Evolutionary conservation across 2,113 vertebrate genomes (phyloP).

Genomic region (Muscicapa adusta): DNA sequence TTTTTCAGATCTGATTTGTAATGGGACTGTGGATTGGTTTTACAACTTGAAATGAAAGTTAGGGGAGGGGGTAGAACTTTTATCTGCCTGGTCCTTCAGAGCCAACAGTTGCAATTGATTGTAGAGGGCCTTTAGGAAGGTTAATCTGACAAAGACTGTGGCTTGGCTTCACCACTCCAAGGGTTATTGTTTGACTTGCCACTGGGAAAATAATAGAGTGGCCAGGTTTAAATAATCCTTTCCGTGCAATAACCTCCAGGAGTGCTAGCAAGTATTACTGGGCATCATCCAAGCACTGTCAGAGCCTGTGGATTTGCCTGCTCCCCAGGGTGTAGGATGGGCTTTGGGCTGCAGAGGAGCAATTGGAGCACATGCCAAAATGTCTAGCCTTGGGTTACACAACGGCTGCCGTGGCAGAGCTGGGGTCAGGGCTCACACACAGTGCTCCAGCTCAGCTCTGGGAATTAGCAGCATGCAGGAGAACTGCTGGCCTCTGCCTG

Average conservation of each 20-base stretch:
- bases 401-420: not conserved
- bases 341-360: not conserved
- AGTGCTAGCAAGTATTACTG: not conserved
- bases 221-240: conserved; percentile 28
- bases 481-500: not conserved
- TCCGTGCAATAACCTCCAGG: not conserved
- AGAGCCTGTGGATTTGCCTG: not conserved
- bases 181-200: not conserved
- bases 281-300: not conserved
- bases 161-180: conserved; percentile 4
- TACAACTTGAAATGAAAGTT: conserved; percentile 44
- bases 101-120: conserved; percentile 4
- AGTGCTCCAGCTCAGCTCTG: not conserved
- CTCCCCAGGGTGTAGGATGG: not conserved
- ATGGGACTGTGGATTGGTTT: conserved; percentile 37
- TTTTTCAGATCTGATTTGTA: conserved; percentile 62
- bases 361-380: not conserved
- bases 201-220: conserved; percentile 17
- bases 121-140: conserved; percentile 29
- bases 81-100: conserved; percentile 2
- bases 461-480: not conserved
- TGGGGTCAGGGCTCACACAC: not conserved
- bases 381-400: not conserved
- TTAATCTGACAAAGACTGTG: conserved; percentile 23
- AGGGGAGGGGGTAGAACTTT: not conserved